Evolutionary conservation across 2,888 invertebrate species (phyloP).

Genomic region (Diadegma fenestrale): DNA sequence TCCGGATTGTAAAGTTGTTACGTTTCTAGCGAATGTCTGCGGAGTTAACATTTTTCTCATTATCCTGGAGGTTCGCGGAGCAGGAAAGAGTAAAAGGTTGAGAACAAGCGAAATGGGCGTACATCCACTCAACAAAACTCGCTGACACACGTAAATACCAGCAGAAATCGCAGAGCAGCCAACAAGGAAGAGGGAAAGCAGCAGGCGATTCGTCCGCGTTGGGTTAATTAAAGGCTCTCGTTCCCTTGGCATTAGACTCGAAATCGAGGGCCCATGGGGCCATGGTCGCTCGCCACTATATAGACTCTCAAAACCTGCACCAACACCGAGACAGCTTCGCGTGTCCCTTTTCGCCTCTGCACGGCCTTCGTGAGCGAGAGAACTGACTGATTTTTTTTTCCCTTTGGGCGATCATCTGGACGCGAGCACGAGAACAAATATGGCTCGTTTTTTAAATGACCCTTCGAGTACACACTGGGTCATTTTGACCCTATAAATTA

Average conservation of each 20-base stretch:
- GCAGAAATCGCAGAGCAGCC: conserved; percentile 69
- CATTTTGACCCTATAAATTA: too few relatives aligned
- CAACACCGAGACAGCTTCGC: not conserved
- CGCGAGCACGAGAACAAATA: too few relatives aligned
- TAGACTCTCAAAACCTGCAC: conserved; percentile 35
- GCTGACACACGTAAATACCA: conserved; percentile 80
- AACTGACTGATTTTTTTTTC: too few relatives aligned
- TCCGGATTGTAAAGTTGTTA: not conserved
- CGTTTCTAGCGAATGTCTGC: not conserved
- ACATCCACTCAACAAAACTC: conserved; percentile 71
- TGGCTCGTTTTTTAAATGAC: too few relatives aligned
- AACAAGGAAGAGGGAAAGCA: conserved; percentile 41
- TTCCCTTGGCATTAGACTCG: conserved; percentile 75
- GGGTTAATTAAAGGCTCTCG: conserved; percentile 79
- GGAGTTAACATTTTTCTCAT: not conserved
- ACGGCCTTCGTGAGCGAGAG: too few relatives aligned
- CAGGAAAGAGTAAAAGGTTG: not conserved
- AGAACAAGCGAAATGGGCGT: conserved; percentile 47
- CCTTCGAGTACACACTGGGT: too few relatives aligned
- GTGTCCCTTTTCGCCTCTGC: too few relatives aligned
- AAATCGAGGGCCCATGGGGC: conserved; percentile 72
- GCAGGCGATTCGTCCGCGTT: conserved; percentile 71
- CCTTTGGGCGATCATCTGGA: too few relatives aligned
- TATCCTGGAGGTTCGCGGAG: not conserved
- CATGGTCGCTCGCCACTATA: conserved; percentile 37